Conservation (phyloP, 2,797 vertebrate genomes). For the Tangara arthus region DNA sequence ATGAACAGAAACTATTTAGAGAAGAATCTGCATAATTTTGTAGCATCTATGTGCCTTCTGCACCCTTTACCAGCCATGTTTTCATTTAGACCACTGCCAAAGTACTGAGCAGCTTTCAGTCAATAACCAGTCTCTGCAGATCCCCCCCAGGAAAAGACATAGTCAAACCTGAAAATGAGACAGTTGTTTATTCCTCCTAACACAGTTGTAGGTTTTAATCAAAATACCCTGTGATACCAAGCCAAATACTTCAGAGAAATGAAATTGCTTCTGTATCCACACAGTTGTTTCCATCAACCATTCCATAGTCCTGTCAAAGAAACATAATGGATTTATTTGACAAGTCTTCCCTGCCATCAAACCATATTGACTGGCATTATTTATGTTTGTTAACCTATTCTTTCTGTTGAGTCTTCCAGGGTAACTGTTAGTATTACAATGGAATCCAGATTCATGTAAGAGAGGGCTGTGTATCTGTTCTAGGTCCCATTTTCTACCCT, state of each 20-base stretch:
- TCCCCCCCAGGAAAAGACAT: not conserved
- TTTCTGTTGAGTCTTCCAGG: not conserved
- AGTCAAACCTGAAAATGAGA: not conserved
- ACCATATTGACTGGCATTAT: not conserved
- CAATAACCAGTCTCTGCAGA: not conserved
- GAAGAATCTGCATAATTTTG: not conserved
- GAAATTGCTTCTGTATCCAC: not conserved
- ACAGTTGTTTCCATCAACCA: not conserved
- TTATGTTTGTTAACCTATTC: not conserved
- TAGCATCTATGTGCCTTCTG: not conserved
- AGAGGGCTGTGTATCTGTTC: not conserved
- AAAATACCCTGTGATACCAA: not conserved
- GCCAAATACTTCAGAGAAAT: not conserved
- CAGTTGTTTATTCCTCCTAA: conserved; percentile 3
- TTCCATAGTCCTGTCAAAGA: conserved; percentile 7
- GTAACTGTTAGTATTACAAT: not conserved
- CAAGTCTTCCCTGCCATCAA: not conserved
- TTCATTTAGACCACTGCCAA: not conserved
- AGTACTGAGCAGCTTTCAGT: not conserved
- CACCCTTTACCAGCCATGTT: not conserved
- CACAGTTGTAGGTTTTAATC: conserved; percentile 27
- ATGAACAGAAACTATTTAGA: not conserved
- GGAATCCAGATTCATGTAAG: not conserved
- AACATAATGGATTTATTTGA: not conserved
- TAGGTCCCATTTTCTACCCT: not conserved